A percentile compares a stretch with the other conserved stretches of the same genome.
phyloP scores from a whole-genome alignment of 2,113 vertebrate species.

The Tragelaphus strepsiceros region DNA sequence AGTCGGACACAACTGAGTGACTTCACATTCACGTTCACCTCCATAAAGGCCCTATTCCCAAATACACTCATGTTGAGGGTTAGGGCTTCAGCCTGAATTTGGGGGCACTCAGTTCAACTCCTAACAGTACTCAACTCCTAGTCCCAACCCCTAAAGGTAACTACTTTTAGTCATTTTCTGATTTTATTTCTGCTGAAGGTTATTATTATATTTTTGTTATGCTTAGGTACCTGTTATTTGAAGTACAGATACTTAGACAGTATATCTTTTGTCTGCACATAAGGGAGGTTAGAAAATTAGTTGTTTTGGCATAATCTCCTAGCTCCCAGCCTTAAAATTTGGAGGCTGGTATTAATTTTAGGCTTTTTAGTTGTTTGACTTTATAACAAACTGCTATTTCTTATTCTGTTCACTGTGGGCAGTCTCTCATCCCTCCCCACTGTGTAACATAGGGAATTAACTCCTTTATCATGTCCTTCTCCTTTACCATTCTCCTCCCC shows the following conservation, averaged over 20 bases:
- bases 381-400: neutral
- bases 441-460: neutral
- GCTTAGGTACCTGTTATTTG: neutral
- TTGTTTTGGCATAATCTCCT: neutral
- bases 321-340: neutral
- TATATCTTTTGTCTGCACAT: neutral
- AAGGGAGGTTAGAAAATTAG: neutral
- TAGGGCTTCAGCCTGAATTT: neutral
- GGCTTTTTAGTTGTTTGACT: neutral
- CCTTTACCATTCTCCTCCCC: neutral
- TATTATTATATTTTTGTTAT: neutral
- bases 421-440: neutral
- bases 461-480: neutral
- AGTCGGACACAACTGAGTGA: too few species aligned
- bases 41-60: neutral
- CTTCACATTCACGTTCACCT: neutral
- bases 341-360: neutral
- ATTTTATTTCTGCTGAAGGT: neutral
- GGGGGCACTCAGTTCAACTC: neutral
- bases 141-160: neutral
- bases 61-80: neutral
- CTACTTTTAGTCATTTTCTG: neutral
- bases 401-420: neutral
- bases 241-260: neutral
- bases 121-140: neutral